Evolutionary conservation across 2,888 invertebrate genomes (phyloP).

Genomic region (Galeruca laticollis): DNA sequence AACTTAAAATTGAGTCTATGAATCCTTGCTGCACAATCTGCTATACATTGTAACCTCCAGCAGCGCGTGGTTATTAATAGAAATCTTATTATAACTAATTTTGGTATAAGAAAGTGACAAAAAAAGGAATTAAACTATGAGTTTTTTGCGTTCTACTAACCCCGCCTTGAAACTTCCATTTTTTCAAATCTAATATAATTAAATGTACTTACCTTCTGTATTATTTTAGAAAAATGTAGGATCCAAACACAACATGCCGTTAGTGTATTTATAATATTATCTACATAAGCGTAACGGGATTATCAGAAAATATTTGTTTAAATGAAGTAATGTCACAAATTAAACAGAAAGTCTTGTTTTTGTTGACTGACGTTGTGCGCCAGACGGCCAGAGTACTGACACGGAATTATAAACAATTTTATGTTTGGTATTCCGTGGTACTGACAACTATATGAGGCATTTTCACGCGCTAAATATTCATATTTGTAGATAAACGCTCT

Average conservation of each 20-base stretch:
- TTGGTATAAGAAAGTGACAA: neutral
- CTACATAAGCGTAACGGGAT: constrained; percentile 2
- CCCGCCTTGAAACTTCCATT: constrained; percentile 33
- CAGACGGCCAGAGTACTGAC: neutral
- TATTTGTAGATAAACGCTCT: too few species aligned
- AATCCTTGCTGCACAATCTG: constrained; percentile 8
- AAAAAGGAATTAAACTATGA: neutral
- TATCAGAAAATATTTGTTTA: constrained; percentile 12
- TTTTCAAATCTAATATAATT: constrained; percentile 12
- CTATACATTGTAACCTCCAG: neutral
- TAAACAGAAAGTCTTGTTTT: constrained; percentile 32
- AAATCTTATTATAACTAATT: constrained; percentile 2
- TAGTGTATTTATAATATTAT: neutral
- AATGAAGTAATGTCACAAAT: constrained; percentile 23
- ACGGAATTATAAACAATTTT: neutral
- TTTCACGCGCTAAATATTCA: too few species aligned
- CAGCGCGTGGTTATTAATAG: constrained; percentile 19
- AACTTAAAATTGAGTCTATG: constrained; percentile 26
- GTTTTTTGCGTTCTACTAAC: constrained; percentile 30
- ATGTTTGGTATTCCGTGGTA: too few species aligned
- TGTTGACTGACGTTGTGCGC: constrained; percentile 24
- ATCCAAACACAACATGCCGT: constrained; percentile 9
- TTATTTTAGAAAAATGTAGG: neutral
- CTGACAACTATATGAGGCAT: too few species aligned
- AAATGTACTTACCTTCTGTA: constrained; percentile 18